Evolutionary conservation across 2,797 vertebrate species (phyloP).

Genomic region (Paramormyrops hopkinsi): DNA sequence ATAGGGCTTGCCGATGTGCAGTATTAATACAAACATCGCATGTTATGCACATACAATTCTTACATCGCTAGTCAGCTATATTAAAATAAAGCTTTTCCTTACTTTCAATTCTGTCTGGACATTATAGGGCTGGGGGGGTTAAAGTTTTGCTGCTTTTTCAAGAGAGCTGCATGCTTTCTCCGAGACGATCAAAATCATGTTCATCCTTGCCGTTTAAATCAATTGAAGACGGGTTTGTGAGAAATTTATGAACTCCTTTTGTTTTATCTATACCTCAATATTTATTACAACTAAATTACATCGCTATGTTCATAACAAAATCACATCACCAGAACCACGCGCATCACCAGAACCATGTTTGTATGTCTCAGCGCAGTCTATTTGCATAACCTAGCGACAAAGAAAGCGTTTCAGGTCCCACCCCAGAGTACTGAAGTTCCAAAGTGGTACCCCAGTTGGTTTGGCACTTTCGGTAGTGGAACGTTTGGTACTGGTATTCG

Average conservation of each 20-base stretch:
- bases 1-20: not conserved
- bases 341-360: not conserved
- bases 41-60: not conserved
- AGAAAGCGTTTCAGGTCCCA: not conserved
- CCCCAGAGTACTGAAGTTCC: not conserved
- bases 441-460: not conserved
- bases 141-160: not conserved
- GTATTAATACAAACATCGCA: not conserved
- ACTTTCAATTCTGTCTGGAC: not conserved
- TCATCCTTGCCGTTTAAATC: not conserved
- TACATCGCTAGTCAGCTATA: not conserved
- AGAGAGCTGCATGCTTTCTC: not conserved
- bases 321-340: not conserved
- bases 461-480: no score
- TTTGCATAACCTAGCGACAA: not conserved
- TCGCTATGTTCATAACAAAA: not conserved
- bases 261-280: not conserved
- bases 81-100: not conserved
- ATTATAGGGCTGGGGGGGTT: not conserved
- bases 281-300: not conserved
- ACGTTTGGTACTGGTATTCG: not conserved
- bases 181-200: not conserved
- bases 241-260: not conserved
- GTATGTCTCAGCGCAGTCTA: not conserved
- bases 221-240: not conserved